These are phyloP conservation scores for Drosophila hydei DNA, from an alignment of 1,140 invertebrate genomes.

Conservation along the genomic window DNA sequence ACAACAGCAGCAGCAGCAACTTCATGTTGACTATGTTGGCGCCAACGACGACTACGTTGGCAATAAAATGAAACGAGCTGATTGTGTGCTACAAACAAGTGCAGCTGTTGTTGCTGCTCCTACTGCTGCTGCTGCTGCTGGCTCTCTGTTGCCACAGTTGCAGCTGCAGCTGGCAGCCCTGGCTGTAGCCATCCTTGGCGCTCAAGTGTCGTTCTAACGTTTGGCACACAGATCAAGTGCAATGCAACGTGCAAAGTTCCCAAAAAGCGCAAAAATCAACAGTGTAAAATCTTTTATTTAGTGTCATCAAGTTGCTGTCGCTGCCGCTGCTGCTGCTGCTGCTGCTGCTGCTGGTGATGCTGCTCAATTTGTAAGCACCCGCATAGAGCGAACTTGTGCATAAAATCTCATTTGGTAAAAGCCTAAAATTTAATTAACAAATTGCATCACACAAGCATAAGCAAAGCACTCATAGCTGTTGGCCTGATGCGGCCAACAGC, in stretches of 20 bases:
- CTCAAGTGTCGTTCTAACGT: constrained; percentile 78
- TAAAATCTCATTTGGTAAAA: constrained; percentile 64
- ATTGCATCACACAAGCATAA: constrained; percentile 53
- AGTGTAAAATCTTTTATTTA: constrained; percentile 82
- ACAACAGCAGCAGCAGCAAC: constrained; percentile 9
- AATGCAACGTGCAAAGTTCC: constrained; percentile 80
- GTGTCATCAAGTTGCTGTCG: constrained; percentile 69
- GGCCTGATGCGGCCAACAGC: too few relatives aligned
- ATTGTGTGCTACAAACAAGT: constrained; percentile 80
- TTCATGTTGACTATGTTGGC: constrained; percentile 34
- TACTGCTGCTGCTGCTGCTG: constrained; percentile 43
- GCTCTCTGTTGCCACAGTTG: constrained; percentile 13
- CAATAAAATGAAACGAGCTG: constrained; percentile 82
- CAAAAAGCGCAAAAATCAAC: constrained; percentile 82
- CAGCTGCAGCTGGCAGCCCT: constrained; percentile 36
- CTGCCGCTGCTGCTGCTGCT: constrained; percentile 17
- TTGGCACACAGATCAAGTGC: constrained; percentile 82
- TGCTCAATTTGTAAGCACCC: constrained; percentile 55
- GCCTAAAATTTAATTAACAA: constrained; percentile 76
- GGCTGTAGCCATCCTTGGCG: constrained; percentile 33
- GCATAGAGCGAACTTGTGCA: constrained; percentile 33
- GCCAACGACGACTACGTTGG: constrained; percentile 50
- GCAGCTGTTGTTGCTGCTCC: constrained; percentile 42
- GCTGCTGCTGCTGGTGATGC: constrained; percentile 13
- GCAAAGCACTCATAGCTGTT: too few relatives aligned